phyloP scores from a whole-genome alignment of 2,888 invertebrate genomes.

The Ceraclea dissimilis region DNA sequence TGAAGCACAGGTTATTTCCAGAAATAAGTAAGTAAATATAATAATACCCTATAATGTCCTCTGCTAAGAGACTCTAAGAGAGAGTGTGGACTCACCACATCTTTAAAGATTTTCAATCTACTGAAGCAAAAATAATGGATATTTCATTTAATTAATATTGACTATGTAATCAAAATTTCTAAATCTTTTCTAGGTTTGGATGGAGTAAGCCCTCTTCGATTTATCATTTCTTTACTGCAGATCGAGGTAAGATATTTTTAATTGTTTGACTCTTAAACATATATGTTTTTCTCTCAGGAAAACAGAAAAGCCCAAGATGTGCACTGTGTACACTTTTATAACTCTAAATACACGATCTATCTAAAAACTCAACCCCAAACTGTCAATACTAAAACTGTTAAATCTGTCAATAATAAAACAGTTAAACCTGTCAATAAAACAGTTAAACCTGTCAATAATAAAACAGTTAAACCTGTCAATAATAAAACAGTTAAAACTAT shows the following conservation, averaged over 20 bases:
- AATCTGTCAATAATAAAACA: too few relatives aligned
- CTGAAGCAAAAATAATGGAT: not conserved
- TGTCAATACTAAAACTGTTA: too few relatives aligned
- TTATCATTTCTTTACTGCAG: conserved; percentile 68
- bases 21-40: conserved; percentile 49
- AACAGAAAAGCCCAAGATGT: too few relatives aligned
- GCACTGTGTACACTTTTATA: too few relatives aligned
- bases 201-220: conserved; percentile 74
- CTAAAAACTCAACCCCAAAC: too few relatives aligned
- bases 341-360: too few relatives aligned
- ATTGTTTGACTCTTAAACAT: not conserved
- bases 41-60: not conserved
- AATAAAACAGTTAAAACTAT: not conserved
- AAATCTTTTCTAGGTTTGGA: conserved; percentile 61
- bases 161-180: too few relatives aligned
- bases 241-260: conserved; percentile 50
- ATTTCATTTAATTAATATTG: too few relatives aligned
- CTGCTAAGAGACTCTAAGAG: not conserved
- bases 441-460: not conserved
- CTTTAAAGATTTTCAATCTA: not conserved
- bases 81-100: not conserved
- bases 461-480: not conserved
- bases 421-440: not conserved
- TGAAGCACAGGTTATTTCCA: conserved; percentile 69
- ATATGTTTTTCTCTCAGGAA: not conserved